These are phyloP conservation scores for Agrypnia vestita DNA, from an alignment of 1,140 invertebrate genomes.

Conservation along the genomic window DNA sequence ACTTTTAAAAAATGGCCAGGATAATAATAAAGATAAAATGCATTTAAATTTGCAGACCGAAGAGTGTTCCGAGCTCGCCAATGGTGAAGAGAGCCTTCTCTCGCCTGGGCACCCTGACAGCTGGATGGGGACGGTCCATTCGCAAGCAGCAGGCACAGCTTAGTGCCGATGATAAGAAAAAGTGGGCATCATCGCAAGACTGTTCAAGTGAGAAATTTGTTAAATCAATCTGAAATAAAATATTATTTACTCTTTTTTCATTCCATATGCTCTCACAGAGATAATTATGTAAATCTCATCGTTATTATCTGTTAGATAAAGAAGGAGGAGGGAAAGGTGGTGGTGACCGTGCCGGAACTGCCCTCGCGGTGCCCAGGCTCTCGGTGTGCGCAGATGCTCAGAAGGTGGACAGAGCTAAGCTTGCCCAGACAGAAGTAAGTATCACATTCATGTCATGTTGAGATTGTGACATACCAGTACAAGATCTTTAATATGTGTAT, in stretches of 20 bases:
- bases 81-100: slow-evolving; percentile 95
- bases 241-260: not conserved
- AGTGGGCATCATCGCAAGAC: slow-evolving; percentile 93
- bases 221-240: not conserved
- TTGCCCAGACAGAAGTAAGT: slow-evolving; percentile 91
- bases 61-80: slow-evolving; percentile 94
- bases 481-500: too few relatives aligned
- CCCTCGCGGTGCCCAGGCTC: slow-evolving; percentile 87
- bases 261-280: not conserved
- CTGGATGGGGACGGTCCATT: slow-evolving; percentile 90
- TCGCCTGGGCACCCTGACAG: slow-evolving; percentile 88
- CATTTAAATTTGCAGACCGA: slow-evolving; percentile 77
- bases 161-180: slow-evolving; percentile 90
- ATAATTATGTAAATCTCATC: not conserved
- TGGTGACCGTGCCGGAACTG: slow-evolving; percentile 82
- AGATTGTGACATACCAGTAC: too few relatives aligned
- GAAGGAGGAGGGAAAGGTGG: slow-evolving; percentile 84
- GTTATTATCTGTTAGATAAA: slow-evolving; percentile 75
- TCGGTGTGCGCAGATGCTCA: slow-evolving; percentile 94
- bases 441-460: too few relatives aligned
- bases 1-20: too few relatives aligned
- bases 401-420: slow-evolving; percentile 92
- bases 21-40: not conserved
- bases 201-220: slow-evolving; percentile 83
- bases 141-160: slow-evolving; percentile 81